Percentiles rank a stretch among this genome's conserved stretches.
Conservation (phyloP, 2,888 invertebrate species). For the Beris morrisii region DNA sequence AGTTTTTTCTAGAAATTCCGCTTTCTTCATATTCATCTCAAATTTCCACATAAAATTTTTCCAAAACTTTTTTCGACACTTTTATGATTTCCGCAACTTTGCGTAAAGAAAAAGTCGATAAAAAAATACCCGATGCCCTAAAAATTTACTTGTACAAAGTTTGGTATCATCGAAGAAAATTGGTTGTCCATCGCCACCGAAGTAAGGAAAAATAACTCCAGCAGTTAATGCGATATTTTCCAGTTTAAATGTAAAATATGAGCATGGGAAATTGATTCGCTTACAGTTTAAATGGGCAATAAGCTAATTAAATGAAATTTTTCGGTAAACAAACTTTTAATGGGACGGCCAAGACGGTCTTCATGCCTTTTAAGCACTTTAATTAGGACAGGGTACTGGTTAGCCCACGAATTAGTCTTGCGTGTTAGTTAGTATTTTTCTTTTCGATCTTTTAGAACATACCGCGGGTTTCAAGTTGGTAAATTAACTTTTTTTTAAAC, state of each 20-base stretch:
- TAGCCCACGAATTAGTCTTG: constrained; percentile 4
- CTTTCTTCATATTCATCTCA: no score
- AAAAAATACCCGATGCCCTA: constrained; percentile 4
- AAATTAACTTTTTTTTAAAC: no score
- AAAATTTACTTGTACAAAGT: background rate
- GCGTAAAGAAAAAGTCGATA: background rate
- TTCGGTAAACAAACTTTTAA: constrained; percentile 29
- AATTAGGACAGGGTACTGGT: constrained; percentile 8
- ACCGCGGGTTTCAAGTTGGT: no score
- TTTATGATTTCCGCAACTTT: constrained; percentile 24
- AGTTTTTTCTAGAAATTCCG: no score
- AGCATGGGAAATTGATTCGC: constrained; percentile 20
- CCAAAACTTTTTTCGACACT: no score
- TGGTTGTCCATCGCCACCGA: background rate
- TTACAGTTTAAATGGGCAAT: constrained; percentile 12
- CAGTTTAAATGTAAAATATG: constrained; percentile 17
- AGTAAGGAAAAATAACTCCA: background rate
- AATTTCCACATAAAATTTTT: no score
- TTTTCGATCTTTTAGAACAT: background rate
- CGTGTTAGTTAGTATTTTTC: background rate
- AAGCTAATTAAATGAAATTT: constrained; percentile 29
- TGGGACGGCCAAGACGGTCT: constrained; percentile 9
- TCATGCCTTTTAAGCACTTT: constrained; percentile 26
- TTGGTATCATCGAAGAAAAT: no score
- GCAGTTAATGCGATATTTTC: constrained; percentile 13